These are phyloP conservation scores for Gallinago media DNA, from an alignment of 2,113 vertebrate genomes.

Conservation along the genomic window DNA sequence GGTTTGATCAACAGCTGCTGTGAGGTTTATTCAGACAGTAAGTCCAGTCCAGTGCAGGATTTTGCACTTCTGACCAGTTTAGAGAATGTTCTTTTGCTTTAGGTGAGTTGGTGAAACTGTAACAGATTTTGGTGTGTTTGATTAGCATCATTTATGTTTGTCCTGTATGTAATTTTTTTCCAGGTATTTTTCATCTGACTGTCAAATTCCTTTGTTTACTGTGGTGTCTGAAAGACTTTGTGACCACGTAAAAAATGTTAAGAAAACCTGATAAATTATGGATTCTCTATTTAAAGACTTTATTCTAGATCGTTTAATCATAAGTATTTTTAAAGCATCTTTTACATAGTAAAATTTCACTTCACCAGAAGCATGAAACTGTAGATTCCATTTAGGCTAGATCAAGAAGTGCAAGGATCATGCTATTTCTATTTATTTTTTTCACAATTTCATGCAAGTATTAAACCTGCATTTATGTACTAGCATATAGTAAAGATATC, in stretches of 20 bases:
- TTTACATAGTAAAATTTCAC: background rate
- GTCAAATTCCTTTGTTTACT: background rate
- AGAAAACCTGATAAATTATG: background rate
- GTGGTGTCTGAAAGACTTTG: background rate
- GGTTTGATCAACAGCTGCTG: background rate
- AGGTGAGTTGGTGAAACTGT: background rate
- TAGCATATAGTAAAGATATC: background rate
- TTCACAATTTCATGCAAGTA: background rate
- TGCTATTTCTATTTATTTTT: rapidly evolving
- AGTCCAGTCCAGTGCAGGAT: background rate
- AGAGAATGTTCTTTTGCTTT: background rate
- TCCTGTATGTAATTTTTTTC: background rate
- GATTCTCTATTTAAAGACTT: background rate
- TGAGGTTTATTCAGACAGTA: background rate
- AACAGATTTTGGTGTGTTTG: background rate
- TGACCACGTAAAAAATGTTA: background rate
- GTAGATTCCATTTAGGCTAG: background rate
- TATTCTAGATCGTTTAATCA: background rate
- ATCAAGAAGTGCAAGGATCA: background rate
- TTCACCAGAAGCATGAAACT: background rate
- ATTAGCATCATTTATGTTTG: background rate
- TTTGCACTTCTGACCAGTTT: background rate
- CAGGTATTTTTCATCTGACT: background rate
- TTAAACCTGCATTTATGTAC: background rate
- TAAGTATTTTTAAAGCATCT: background rate